Conservation (phyloP, 2,113 vertebrate species). For the Albula glossodonta region DNA sequence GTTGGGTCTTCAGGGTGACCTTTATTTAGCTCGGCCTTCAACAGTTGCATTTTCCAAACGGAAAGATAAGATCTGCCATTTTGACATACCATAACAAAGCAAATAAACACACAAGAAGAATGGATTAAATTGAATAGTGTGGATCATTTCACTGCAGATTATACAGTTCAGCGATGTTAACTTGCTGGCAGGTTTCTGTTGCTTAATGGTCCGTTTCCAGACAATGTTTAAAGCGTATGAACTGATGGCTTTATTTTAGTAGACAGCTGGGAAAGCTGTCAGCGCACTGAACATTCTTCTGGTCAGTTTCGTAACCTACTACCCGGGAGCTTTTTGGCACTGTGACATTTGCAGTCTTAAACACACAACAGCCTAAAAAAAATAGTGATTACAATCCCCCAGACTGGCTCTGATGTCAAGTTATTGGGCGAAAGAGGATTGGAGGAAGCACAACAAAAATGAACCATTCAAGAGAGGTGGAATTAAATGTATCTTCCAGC, state of each 20-base stretch:
- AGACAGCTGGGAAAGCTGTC: slow-evolving; percentile 44
- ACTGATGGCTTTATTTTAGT: slow-evolving; percentile 41
- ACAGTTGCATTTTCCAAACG: no score
- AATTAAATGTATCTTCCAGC: neutral
- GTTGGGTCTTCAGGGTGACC: no score
- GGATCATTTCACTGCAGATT: no score
- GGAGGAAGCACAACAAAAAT: no score
- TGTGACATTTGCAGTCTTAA: slow-evolving; percentile 37
- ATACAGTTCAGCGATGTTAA: no score
- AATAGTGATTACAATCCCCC: slow-evolving; percentile 35
- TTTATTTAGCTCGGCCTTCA: no score
- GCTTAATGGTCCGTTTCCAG: neutral
- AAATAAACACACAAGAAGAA: no score
- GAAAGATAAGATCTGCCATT: no score
- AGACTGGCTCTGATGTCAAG: neutral
- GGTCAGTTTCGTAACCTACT: slow-evolving; percentile 61
- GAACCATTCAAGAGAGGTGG: no score
- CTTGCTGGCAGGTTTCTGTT: slow-evolving; percentile 2
- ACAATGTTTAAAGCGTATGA: slow-evolving; percentile 29
- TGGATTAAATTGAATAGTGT: no score
- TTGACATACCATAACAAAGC: no score
- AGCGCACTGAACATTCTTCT: slow-evolving; percentile 56
- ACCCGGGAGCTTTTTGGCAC: slow-evolving; percentile 57
- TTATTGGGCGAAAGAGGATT: neutral
- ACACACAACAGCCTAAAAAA: slow-evolving; percentile 14